These are phyloP conservation scores for Andrena marginata DNA, from an alignment of 2,888 invertebrate genomes.

Conservation along the genomic window DNA sequence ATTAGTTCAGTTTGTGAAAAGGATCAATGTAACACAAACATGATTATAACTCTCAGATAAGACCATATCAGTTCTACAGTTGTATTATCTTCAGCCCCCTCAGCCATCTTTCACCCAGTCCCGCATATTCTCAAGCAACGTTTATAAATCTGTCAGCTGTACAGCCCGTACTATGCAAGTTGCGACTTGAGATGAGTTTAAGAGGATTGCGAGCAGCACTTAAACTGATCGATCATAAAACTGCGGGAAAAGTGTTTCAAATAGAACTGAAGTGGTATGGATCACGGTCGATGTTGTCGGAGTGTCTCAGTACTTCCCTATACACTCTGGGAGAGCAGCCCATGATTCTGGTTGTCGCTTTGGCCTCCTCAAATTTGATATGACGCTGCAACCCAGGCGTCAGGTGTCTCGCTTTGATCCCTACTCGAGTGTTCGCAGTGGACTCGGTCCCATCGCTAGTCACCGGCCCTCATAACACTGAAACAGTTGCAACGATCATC, in stretches of 20 bases:
- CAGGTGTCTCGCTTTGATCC: background rate
- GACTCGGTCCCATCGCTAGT: background rate
- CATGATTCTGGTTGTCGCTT: no score
- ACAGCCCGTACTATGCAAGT: no score
- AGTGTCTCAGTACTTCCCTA: no score
- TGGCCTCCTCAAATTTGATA: no score
- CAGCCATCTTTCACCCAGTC: background rate
- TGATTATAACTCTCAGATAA: conserved; percentile 15
- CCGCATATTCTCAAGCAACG: background rate
- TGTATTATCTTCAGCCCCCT: background rate
- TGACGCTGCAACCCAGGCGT: no score
- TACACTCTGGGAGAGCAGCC: no score
- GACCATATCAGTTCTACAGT: background rate
- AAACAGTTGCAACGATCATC: background rate
- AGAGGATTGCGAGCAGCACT: no score
- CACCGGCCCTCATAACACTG: background rate
- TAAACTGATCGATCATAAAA: no score
- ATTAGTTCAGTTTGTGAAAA: conserved; percentile 9
- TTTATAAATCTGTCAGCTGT: background rate
- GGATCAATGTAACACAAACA: background rate
- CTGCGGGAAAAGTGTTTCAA: no score
- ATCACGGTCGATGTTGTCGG: no score
- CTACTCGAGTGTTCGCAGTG: background rate
- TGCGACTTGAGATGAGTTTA: no score
- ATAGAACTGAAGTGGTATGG: no score